Conservation (phyloP, 2,797 vertebrate genomes). For the Sorex maritimensis region DNA sequence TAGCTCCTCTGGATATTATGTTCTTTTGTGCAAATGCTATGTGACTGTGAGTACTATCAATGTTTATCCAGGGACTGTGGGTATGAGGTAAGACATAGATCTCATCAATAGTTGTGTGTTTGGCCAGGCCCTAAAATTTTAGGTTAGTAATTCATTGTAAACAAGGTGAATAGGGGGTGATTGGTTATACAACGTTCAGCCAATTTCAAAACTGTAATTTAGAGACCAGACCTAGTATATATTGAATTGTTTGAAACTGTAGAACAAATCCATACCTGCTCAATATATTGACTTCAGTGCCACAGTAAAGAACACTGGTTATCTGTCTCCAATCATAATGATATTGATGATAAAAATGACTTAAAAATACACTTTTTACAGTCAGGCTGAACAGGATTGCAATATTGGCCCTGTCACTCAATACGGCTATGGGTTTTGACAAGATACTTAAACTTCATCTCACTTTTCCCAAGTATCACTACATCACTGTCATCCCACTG, state of each 20-base stretch:
- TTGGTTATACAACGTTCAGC: neutral
- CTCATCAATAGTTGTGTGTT: neutral
- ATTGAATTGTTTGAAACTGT: constrained; percentile 2
- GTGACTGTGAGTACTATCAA: neutral
- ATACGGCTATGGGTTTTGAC: neutral
- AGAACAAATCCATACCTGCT: neutral
- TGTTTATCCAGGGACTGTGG: neutral
- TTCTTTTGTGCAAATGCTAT: neutral
- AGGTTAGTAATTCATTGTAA: neutral
- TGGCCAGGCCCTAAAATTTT: neutral
- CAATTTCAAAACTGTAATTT: neutral
- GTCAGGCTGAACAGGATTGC: neutral
- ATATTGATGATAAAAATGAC: neutral
- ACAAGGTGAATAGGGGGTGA: neutral
- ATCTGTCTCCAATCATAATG: neutral
- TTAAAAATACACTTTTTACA: neutral
- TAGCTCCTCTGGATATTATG: neutral
- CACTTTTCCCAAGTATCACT: neutral
- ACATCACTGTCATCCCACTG: neutral
- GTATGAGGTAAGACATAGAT: too few relatives aligned
- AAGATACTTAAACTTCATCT: neutral
- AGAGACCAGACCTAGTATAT: neutral
- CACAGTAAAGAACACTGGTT: neutral
- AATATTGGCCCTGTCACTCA: neutral
- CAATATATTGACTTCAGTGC: neutral